A percentile compares a stretch with the other conserved stretches of the same genome.
These are phyloP conservation scores for Cepaea nemoralis DNA, from an alignment of 1,140 invertebrate species.

Conservation along the genomic window DNA sequence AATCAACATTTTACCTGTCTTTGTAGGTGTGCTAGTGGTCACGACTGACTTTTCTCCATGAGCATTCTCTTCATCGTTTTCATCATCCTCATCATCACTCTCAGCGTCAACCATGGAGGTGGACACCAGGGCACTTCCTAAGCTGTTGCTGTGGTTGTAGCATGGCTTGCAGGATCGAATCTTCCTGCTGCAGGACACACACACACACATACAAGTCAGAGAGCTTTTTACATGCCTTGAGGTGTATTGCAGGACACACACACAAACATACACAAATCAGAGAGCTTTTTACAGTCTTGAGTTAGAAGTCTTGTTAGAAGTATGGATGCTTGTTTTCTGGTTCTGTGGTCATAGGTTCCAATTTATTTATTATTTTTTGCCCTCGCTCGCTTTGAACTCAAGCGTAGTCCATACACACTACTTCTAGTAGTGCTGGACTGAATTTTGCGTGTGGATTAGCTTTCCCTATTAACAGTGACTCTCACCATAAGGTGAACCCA, in stretches of 20 bases:
- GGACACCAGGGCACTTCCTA: slow-evolving; percentile 28
- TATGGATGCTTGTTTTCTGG: no score
- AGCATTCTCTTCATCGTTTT: background rate
- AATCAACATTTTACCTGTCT: background rate
- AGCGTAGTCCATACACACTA: no score
- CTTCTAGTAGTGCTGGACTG: no score
- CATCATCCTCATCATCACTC: slow-evolving; percentile 5
- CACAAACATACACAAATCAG: background rate
- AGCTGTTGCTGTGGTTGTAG: slow-evolving; percentile 50
- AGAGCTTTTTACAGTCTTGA: background rate
- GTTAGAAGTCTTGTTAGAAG: no score
- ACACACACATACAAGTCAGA: background rate
- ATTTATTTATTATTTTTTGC: no score
- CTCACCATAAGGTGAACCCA: no score
- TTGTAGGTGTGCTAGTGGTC: background rate
- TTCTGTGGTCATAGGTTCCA: no score
- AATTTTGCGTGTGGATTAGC: no score
- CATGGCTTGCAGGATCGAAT: slow-evolving; percentile 67
- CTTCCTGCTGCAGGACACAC: slow-evolving; percentile 57
- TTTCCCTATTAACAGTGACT: no score
- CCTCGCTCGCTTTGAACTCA: no score
- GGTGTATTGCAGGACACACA: background rate
- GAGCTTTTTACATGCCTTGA: background rate
- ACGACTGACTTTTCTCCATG: background rate
- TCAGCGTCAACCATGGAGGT: slow-evolving; percentile 27